Percentiles rank a stretch among this genome's conserved stretches.
Conservation (phyloP, 2,888 invertebrate genomes). For the Pseudococcus jackbeardsleyi region DNA sequence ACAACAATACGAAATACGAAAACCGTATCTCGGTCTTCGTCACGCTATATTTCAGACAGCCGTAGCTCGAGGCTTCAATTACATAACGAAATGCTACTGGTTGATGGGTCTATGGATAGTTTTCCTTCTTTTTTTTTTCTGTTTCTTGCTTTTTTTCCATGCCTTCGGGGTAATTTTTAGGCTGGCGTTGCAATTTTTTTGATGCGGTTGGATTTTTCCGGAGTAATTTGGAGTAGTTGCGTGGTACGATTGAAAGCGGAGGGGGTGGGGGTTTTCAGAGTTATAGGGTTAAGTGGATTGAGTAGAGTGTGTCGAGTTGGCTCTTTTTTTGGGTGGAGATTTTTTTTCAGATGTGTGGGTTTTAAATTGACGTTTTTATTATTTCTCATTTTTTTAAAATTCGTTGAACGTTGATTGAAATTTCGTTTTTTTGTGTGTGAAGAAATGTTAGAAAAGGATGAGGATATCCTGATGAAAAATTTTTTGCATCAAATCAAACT, state of each 20-base stretch:
- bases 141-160: background rate
- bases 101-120: constrained; percentile 9
- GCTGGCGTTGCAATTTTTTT: background rate
- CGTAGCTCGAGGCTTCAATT: constrained; percentile 15
- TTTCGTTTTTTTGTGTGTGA: no score
- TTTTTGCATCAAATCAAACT: no score
- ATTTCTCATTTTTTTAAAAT: no score
- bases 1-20: background rate
- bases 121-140: background rate
- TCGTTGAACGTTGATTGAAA: no score
- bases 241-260: background rate
- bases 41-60: constrained; percentile 25
- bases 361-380: no score
- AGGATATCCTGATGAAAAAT: no score
- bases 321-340: no score
- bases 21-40: background rate
- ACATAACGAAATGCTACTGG: constrained; percentile 40
- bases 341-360: no score
- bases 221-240: background rate
- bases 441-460: no score
- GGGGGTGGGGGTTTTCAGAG: no score
- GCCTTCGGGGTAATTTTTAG: background rate
- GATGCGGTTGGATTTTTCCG: constrained; percentile 4
- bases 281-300: no score
- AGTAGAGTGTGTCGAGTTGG: no score